Evolutionary conservation across 30 jellyfish, hydroid and myxozoan genomes (phyloP), one percentile per base, ranked within the genome.

Genomic region (Mastigias papua): DNA sequence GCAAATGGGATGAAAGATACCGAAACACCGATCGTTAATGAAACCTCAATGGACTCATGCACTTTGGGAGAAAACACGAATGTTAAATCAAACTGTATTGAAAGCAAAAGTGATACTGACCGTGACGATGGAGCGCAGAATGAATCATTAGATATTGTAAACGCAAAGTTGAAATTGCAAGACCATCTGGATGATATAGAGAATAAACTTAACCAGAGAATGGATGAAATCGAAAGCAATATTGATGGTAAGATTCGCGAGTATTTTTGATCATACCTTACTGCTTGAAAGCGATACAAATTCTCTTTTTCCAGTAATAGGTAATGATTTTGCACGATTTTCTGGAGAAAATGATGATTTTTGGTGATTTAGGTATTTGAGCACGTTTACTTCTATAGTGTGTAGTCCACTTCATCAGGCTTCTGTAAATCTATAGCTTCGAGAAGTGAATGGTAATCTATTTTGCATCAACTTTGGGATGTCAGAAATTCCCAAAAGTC

Each of bases 221-320:
- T 83, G 93, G 93, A 83, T 70, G 80, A 83, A 60, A 73, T 83
- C 19, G 93, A 83, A 76, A 29, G 48, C 37, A 83, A 71, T 58
- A 72, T 83, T 6, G 93, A 83, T 83, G 54, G 93, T 83, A 54
- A 83, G 93, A 67, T 20, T 34, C 60, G 16, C 16, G 60, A 6
- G n/a, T n/a, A n/a, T n/a, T n/a, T n/a, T n/a, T n/a, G n/a, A n/a
- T n/a, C n/a, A n/a, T n/a, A n/a, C n/a, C n/a, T n/a, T n/a, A n/a
- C n/a, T n/a, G n/a, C n/a, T n/a, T n/a, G n/a, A n/a, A n/a, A n/a
- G n/a, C n/a, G n/a, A n/a, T n/a, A n/a, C n/a, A n/a, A n/a, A n/a
- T n/a, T n/a, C n/a, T n/a, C n/a, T n/a, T n/a, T n/a, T n/a, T n/a
- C n/a, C n/a, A n/a, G n/a, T n/a, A n/a, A n/a, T n/a, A n/a, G n/a